A percentile compares a stretch with the other conserved stretches of the same genome.
Evolutionary conservation across 2,113 vertebrate genomes (phyloP).

Genomic region (Colinus virginianus): DNA sequence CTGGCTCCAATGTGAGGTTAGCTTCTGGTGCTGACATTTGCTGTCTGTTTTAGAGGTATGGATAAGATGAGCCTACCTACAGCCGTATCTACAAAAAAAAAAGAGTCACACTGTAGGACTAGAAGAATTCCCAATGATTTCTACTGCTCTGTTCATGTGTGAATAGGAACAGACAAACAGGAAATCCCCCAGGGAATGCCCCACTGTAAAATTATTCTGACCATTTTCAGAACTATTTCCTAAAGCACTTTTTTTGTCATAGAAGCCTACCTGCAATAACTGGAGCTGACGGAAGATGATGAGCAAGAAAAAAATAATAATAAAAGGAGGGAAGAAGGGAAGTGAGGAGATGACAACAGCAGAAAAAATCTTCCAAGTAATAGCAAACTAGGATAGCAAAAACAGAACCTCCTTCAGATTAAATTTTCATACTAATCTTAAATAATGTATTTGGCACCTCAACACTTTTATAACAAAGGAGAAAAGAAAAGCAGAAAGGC

Average conservation of each 20-base stretch:
- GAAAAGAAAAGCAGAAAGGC: slow-evolving; percentile 42
- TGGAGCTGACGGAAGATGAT: slow-evolving; percentile 49
- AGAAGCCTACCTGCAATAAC: slow-evolving; percentile 53
- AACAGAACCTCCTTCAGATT: slow-evolving; percentile 68
- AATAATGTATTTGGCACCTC: slow-evolving; percentile 75
- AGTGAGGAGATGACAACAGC: slow-evolving; percentile 42
- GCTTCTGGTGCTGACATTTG: neutral
- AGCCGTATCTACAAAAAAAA: slow-evolving; percentile 7
- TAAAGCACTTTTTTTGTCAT: slow-evolving; percentile 61
- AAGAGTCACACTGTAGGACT: neutral
- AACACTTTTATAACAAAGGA: slow-evolving; percentile 62
- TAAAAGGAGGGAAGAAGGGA: slow-evolving; percentile 25
- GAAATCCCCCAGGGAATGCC: slow-evolving; percentile 52
- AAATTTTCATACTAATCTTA: slow-evolving; percentile 77
- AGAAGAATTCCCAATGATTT: slow-evolving; percentile 48
- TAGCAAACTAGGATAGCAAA: slow-evolving; percentile 55
- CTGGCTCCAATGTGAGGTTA: neutral
- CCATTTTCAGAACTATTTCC: slow-evolving; percentile 53
- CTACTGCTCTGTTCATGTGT: slow-evolving; percentile 24
- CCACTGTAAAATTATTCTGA: slow-evolving; percentile 67
- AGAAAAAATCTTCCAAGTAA: slow-evolving; percentile 62
- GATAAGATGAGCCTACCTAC: neutral
- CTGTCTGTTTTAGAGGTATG: neutral
- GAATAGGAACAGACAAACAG: slow-evolving; percentile 48
- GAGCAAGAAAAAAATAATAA: slow-evolving; percentile 53